phyloP scores from a whole-genome alignment of 2,888 invertebrate genomes.

The Heteropelma amictum region DNA sequence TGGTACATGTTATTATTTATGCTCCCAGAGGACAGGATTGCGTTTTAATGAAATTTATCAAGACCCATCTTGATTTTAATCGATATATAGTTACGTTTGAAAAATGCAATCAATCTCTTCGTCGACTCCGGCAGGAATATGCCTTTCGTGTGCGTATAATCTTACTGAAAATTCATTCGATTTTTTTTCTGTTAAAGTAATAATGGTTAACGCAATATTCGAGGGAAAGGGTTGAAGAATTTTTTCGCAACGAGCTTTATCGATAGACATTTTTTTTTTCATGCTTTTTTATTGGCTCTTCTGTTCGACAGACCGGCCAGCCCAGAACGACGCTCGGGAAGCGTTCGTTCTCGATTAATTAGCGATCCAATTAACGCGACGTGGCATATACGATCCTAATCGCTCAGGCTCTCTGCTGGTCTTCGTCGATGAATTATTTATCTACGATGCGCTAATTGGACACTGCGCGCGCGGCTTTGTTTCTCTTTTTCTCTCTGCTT shows the following conservation, averaged over 20 bases:
- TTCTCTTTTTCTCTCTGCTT: constrained; percentile 1
- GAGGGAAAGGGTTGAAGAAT: constrained; percentile 6
- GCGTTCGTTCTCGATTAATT: constrained; percentile 64
- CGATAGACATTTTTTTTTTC: neutral
- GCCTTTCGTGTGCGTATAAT: too few relatives aligned
- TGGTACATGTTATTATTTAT: too few relatives aligned
- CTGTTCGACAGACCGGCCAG: constrained; percentile 12
- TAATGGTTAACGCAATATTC: neutral
- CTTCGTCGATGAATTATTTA: constrained; percentile 63
- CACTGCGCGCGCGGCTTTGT: constrained; percentile 33
- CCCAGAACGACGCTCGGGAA: constrained; percentile 1
- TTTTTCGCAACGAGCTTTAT: neutral
- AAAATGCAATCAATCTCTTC: too few relatives aligned
- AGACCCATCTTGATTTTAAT: too few relatives aligned
- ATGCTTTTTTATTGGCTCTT: neutral
- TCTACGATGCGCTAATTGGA: constrained; percentile 66
- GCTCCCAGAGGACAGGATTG: too few relatives aligned
- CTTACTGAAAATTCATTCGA: too few relatives aligned
- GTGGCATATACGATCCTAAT: constrained; percentile 53
- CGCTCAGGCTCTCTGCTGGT: constrained; percentile 37
- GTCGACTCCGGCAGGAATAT: too few relatives aligned
- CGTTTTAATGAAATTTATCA: too few relatives aligned
- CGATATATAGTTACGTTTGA: too few relatives aligned
- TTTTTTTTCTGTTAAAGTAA: too few relatives aligned
- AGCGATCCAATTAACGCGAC: constrained; percentile 62